phyloP scores from a whole-genome alignment of 2,888 invertebrate genomes.

The Sarcophaga carnaria region DNA sequence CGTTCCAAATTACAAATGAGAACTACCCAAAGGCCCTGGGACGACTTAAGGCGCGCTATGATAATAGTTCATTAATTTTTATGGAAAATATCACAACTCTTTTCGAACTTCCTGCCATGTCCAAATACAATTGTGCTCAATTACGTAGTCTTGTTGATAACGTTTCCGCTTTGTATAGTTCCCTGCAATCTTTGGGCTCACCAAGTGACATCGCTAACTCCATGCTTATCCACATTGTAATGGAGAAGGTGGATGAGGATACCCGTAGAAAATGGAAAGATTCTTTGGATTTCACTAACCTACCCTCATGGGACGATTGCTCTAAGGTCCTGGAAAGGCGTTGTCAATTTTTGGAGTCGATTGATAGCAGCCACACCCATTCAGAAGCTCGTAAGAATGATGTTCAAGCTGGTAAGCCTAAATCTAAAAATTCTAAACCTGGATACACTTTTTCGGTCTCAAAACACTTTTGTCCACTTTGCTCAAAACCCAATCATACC shows the following conservation, averaged over 20 bases:
- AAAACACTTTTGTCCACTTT: slow-evolving; percentile 19
- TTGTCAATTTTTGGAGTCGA: slow-evolving; percentile 47
- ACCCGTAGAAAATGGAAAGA: slow-evolving; percentile 58
- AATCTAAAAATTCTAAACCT: not conserved
- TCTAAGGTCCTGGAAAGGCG: slow-evolving; percentile 41
- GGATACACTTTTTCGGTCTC: slow-evolving; percentile 19
- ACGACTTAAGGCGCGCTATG: slow-evolving; percentile 47
- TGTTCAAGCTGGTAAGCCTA: not conserved
- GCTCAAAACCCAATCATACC: slow-evolving; percentile 14
- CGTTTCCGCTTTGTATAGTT: slow-evolving; percentile 43
- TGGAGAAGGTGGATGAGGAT: slow-evolving; percentile 52
- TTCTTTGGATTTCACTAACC: slow-evolving; percentile 47
- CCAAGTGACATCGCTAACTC: slow-evolving; percentile 48
- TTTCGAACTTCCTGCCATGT: slow-evolving; percentile 36
- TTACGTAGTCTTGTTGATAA: slow-evolving; percentile 46
- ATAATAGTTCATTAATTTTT: slow-evolving; percentile 45
- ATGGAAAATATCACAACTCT: slow-evolving; percentile 46
- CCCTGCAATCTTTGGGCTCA: slow-evolving; percentile 32
- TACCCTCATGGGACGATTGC: slow-evolving; percentile 62
- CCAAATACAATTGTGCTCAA: slow-evolving; percentile 20
- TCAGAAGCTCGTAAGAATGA: not conserved
- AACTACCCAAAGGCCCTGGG: slow-evolving; percentile 51
- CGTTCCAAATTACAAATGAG: slow-evolving; percentile 38
- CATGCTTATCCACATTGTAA: not conserved
- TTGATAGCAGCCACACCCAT: not conserved